Evolutionary conservation across 2,888 invertebrate genomes (phyloP), one percentile per base, ranked within the genome.

Genomic region (Apocheima hispidaria): DNA sequence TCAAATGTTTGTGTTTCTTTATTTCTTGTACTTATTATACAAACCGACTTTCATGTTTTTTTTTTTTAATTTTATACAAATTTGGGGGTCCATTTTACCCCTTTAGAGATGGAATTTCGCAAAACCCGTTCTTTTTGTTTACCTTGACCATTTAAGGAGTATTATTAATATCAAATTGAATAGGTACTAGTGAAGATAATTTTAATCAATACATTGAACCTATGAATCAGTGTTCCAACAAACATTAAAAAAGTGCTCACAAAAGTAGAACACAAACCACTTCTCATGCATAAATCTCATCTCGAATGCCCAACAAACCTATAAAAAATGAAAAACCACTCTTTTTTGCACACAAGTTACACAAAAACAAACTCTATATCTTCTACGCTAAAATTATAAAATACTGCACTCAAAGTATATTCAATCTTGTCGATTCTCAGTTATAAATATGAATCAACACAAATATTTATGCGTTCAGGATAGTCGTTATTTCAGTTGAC

Each of bases 401-500:
- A 59, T 21, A 1, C n/a, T 51, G 52, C 18, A 0, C 0, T 38
- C 38, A 20, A 21, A 5, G 67, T 44, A 50, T 57, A 3, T 9
- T 46, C 44, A 72, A 48, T 36, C 23, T 70, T 73, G 74, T 61
- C 71, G 64, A 76, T 71, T 72, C 61, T 57, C 53, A 52, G 70
- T 71, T 72, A 74, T 78, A 76, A 78, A 79, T 75, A 76, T 76
- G 72, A 70, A 69, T 69, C 58, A 64, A 65, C 73, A 71, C 73
- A 70, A 49, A 69, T 72, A 61, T 63, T 65, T 61, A 26, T 72
- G 67, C 75, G 63, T 69, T 46, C 64, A 44, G 21, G 48, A 54
- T 59, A 46, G 62, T 33, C 60, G 62, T 70, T 75, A 69, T 69
- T 49, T 1, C 43, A 9, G 28, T 36, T 18, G 23, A 23, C 28